Conservation (phyloP, 2,888 invertebrate species). For the Punctoribates punctum region DNA sequence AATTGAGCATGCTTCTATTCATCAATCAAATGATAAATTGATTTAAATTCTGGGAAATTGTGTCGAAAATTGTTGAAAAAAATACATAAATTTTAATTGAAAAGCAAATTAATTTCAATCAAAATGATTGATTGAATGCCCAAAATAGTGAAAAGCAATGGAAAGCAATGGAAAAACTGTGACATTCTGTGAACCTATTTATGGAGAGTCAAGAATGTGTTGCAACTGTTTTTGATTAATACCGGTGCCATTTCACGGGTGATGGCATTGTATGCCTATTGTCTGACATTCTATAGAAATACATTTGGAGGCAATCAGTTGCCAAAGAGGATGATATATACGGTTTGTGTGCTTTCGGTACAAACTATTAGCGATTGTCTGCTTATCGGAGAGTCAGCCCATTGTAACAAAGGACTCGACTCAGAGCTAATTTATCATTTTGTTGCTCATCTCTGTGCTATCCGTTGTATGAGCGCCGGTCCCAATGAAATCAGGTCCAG, state of each 20-base stretch:
- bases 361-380: neutral
- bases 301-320: neutral
- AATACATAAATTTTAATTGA: too few species aligned
- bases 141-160: too few species aligned
- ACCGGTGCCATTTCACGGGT: constrained; percentile 8
- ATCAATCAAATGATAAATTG: too few species aligned
- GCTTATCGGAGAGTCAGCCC: neutral
- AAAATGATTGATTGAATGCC: too few species aligned
- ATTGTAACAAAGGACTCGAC: neutral
- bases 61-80: too few species aligned
- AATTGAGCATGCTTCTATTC: too few species aligned
- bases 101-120: too few species aligned
- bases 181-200: neutral
- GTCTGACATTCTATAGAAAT: too few species aligned
- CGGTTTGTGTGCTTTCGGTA: too few species aligned
- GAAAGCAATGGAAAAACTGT: neutral
- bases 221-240: constrained; percentile 13
- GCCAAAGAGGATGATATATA: neutral
- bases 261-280: constrained; percentile 1
- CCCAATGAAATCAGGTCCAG: constrained; percentile 5
- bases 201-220: neutral
- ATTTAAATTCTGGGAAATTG: too few species aligned
- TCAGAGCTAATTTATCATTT: constrained; percentile 19
- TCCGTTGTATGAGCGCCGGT: neutral
- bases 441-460: neutral